These are phyloP conservation scores for Macrotrachela quadricornifera DNA, from an alignment of 1,140 invertebrate genomes.

Conservation along the genomic window DNA sequence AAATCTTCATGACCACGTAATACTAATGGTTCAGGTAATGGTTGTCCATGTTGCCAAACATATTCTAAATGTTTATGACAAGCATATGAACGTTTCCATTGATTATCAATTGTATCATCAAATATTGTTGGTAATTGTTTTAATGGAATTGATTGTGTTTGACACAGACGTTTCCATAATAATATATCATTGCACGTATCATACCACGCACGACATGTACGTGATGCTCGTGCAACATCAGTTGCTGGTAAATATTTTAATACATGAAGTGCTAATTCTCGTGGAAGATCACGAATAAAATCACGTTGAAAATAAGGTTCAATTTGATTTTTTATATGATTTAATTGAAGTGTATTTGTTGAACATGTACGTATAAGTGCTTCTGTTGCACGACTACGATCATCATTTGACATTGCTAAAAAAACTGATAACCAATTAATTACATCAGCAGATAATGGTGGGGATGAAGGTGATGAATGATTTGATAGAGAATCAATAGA, in stretches of 20 bases:
- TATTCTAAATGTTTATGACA: too few relatives aligned
- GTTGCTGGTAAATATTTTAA: not conserved
- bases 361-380: not conserved
- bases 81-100: too few relatives aligned
- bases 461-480: too few relatives aligned
- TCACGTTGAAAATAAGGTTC: conserved; percentile 7
- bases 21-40: not conserved
- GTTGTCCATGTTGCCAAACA: not conserved
- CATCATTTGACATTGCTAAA: not conserved
- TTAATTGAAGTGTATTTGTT: not conserved
- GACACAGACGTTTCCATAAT: conserved; percentile 5
- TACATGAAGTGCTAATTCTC: not conserved
- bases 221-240: too few relatives aligned
- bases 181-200: conserved; percentile 2
- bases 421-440: not conserved
- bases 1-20: conserved; percentile 63
- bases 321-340: conserved; percentile 6
- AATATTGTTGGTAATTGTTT: too few relatives aligned
- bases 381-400: too few relatives aligned
- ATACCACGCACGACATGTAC: not conserved
- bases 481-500: too few relatives aligned
- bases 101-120: too few relatives aligned
- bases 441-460: not conserved
- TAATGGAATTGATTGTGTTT: not conserved
- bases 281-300: conserved; percentile 3